Percentiles rank a stretch among this genome's conserved stretches.
phyloP scores from a whole-genome alignment of 2,113 vertebrate species.

The Lasiurus borealis region DNA sequence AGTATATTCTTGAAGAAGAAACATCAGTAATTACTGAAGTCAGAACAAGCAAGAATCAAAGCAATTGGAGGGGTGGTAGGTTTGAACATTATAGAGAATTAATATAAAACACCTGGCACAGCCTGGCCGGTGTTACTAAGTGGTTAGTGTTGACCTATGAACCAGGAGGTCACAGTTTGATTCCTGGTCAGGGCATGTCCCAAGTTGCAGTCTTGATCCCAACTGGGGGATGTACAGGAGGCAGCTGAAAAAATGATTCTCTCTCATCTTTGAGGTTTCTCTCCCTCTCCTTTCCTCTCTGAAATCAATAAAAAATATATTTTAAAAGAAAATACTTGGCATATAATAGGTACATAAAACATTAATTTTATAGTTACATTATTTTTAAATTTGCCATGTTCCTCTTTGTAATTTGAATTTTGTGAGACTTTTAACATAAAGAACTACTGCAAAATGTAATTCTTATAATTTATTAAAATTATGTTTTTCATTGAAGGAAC shows the following conservation, averaged over 20 bases:
- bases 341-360: neutral
- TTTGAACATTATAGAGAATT: neutral
- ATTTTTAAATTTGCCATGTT: neutral
- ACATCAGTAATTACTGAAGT: neutral
- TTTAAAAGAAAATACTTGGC: neutral
- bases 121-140: too few species aligned
- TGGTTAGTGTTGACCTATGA: too few species aligned
- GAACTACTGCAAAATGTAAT: constrained; percentile 10
- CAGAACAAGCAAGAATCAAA: neutral
- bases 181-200: too few species aligned
- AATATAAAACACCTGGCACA: neutral
- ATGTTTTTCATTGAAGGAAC: neutral
- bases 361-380: neutral
- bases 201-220: too few species aligned
- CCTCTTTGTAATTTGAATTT: neutral
- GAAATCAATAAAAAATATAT: too few species aligned
- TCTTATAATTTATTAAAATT: constrained; percentile 30
- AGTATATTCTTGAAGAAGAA: neutral
- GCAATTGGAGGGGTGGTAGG: neutral
- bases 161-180: too few species aligned
- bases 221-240: too few species aligned
- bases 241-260: too few species aligned
- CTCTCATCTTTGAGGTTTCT: too few species aligned
- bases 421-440: neutral
- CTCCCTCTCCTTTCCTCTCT: too few species aligned